Conservation (phyloP, 2,797 vertebrate species). For the Lithobates pipiens region DNA sequence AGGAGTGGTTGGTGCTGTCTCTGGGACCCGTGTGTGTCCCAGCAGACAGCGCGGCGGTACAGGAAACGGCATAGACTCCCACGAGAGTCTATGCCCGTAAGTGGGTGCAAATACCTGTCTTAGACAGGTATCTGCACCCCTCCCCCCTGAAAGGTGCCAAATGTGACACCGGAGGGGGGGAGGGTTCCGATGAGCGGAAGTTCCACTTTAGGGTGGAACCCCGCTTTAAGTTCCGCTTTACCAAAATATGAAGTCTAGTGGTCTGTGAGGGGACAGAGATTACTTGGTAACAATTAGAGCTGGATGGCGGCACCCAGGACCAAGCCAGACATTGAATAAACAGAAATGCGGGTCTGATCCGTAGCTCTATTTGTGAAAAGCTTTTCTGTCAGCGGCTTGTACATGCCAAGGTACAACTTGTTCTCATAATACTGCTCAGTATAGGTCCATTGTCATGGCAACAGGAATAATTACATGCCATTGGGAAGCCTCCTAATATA, state of each 20-base stretch:
- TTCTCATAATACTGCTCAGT: constrained; percentile 46
- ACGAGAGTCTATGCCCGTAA: no score
- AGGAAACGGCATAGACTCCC: no score
- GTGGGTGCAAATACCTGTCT: no score
- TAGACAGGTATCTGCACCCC: no score
- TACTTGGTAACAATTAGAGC: neutral
- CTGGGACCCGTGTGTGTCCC: no score
- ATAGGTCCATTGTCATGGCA: constrained; percentile 56
- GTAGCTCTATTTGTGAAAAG: constrained; percentile 43
- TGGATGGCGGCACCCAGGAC: neutral
- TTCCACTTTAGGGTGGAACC: no score
- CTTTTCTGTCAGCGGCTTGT: constrained; percentile 49
- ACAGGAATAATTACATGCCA: constrained; percentile 58
- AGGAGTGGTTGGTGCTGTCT: no score
- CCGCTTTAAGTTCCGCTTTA: no score
- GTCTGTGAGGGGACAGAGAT: neutral
- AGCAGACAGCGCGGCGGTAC: no score
- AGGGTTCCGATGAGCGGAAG: no score
- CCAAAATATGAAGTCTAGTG: neutral
- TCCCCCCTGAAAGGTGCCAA: no score
- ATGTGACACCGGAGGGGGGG: no score
- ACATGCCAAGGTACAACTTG: constrained; percentile 57
- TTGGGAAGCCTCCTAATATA: constrained; percentile 54
- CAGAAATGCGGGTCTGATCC: constrained; percentile 10
- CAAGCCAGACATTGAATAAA: constrained; percentile 7